Evolutionary conservation across 2,797 vertebrate genomes (phyloP).

Genomic region (Eulemur rubriventer): DNA sequence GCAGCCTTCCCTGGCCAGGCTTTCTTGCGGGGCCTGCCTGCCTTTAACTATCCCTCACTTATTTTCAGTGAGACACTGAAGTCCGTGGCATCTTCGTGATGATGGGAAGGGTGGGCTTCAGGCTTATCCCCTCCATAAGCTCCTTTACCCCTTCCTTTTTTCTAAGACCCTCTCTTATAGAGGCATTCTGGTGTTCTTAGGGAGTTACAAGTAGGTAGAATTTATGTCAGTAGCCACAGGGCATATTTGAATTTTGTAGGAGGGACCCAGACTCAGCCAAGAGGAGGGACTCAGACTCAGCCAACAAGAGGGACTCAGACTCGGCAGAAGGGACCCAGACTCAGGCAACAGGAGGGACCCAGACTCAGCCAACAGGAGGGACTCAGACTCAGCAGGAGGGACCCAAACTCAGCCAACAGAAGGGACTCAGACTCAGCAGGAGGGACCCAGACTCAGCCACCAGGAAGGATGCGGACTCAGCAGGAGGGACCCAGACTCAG

Average conservation of each 20-base stretch:
- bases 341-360: background rate
- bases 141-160: background rate
- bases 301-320: background rate
- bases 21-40: background rate
- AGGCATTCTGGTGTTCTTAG: background rate
- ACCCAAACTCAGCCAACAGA: background rate
- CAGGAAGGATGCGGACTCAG: background rate
- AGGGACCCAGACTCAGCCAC: background rate
- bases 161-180: background rate
- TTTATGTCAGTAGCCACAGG: background rate
- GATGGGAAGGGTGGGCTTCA: too few relatives aligned
- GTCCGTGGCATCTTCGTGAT: fast-evolving
- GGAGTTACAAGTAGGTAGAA: background rate
- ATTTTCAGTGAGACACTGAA: background rate
- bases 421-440: background rate
- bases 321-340: background rate
- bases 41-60: fast-evolving
- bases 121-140: fast-evolving
- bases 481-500: background rate
- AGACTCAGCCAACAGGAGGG: background rate
- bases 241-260: background rate
- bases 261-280: background rate
- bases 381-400: background rate
- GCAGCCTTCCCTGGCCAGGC: background rate
- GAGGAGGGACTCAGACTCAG: background rate